A percentile compares a stretch with the other conserved stretches of the same genome.
phyloP scores from a whole-genome alignment of 2,888 invertebrate species.

The Netelia virgata region DNA sequence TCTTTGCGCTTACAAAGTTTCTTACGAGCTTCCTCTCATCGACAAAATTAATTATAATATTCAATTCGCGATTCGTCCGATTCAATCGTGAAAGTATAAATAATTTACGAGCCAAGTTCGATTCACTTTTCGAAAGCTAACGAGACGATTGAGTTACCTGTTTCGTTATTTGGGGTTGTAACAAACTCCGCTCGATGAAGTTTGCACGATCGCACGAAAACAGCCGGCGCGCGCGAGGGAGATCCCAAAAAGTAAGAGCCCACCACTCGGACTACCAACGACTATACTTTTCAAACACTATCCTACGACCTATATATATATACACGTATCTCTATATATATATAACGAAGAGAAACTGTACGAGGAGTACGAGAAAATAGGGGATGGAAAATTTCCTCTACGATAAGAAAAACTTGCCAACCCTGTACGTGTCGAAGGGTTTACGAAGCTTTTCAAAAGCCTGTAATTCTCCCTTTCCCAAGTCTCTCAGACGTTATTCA shows the following conservation, averaged over 20 bases:
- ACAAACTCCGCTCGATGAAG: conserved; percentile 25
- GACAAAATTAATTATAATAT: too few relatives aligned
- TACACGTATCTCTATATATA: too few relatives aligned
- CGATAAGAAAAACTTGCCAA: conserved; percentile 10
- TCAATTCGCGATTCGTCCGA: too few relatives aligned
- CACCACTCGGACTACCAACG: conserved; percentile 14
- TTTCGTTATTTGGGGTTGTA: neutral
- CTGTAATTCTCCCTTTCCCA: conserved; percentile 31
- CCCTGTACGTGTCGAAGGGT: conserved; percentile 33
- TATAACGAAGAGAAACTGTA: neutral
- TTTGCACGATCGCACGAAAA: conserved; percentile 31
- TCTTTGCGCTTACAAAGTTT: too few relatives aligned
- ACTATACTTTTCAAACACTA: neutral
- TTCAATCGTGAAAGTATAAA: too few relatives aligned
- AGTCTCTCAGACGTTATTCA: neutral
- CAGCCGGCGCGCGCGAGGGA: neutral
- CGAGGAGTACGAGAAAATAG: conserved; percentile 15
- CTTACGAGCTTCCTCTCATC: too few relatives aligned
- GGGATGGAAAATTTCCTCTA: conserved; percentile 36
- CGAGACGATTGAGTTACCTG: too few relatives aligned
- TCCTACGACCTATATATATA: neutral
- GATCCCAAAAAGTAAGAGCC: conserved; percentile 29
- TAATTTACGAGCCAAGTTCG: too few relatives aligned
- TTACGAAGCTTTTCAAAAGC: conserved; percentile 35
- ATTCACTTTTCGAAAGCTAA: too few relatives aligned